A percentile compares a stretch with the other conserved stretches of the same genome.
Evolutionary conservation across 1,140 invertebrate genomes (phyloP).

Genomic region (Lepidurus apus): DNA sequence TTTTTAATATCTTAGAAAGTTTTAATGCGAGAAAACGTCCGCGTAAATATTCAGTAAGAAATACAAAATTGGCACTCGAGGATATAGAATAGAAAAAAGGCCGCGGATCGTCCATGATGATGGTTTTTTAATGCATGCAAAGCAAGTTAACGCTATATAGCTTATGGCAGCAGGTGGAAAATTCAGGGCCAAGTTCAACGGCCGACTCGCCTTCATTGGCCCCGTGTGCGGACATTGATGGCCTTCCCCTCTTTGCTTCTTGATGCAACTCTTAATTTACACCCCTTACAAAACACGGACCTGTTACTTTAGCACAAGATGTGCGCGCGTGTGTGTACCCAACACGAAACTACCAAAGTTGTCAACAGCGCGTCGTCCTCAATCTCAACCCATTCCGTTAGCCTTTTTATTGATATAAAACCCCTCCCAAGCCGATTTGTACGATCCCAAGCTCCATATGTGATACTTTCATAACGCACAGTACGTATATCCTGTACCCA

Average conservation of each 20-base stretch:
- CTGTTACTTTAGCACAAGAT: too few species aligned
- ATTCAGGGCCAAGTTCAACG: conserved; percentile 21
- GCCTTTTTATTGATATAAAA: neutral
- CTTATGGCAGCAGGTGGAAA: conserved; percentile 18
- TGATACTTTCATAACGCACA: too few species aligned
- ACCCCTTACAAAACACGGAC: neutral
- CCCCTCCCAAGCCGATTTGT: too few species aligned
- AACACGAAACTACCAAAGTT: too few species aligned
- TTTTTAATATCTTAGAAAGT: neutral
- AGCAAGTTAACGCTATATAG: neutral
- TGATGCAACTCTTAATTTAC: conserved; percentile 16
- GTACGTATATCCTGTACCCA: too few species aligned
- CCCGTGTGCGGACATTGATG: conserved; percentile 9
- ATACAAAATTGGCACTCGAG: neutral
- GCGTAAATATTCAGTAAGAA: neutral
- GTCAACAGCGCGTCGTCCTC: too few species aligned
- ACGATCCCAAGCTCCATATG: too few species aligned
- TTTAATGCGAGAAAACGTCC: neutral
- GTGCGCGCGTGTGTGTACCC: too few species aligned
- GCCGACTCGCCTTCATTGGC: conserved; percentile 16
- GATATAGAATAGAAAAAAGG: neutral
- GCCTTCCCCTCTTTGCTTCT: neutral
- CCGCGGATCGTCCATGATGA: neutral
- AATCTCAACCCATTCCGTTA: too few species aligned
- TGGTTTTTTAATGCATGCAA: conserved; percentile 16